Conservation (phyloP, 2,113 vertebrate genomes). For the Emydocephalus ijimae region DNA sequence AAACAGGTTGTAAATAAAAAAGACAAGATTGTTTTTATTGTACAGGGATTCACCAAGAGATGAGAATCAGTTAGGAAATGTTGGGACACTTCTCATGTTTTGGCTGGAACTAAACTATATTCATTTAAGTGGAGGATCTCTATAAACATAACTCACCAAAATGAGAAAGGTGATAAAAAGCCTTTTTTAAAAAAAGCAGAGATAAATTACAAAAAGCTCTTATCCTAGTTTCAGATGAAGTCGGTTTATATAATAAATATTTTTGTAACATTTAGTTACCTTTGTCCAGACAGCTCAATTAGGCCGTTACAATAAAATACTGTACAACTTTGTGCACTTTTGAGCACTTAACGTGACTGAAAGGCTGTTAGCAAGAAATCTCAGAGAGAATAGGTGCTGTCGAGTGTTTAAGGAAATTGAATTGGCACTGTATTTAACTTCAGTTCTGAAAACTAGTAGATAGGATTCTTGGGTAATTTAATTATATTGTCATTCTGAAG, state of each 20-base stretch:
- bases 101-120: constrained; percentile 50
- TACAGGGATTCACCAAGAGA: constrained; percentile 8
- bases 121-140: constrained; percentile 49
- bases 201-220: constrained; percentile 65
- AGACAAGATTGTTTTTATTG: constrained; percentile 8
- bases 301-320: constrained; percentile 62
- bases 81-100: constrained; percentile 48
- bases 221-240: constrained; percentile 62
- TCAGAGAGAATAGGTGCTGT: constrained; percentile 62
- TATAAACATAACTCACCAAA: constrained; percentile 61
- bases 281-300: constrained; percentile 71
- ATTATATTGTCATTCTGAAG: constrained; percentile 56
- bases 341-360: constrained; percentile 66
- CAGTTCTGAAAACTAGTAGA: constrained; percentile 36
- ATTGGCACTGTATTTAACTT: constrained; percentile 59
- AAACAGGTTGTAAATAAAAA: background rate
- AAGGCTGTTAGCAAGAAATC: constrained; percentile 66
- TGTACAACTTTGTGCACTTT: constrained; percentile 60
- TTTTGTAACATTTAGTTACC: constrained; percentile 63
- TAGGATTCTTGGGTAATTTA: constrained; percentile 58
- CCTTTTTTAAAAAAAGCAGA: constrained; percentile 26
- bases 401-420: constrained; percentile 67
- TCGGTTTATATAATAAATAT: constrained; percentile 71
- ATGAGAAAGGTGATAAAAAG: constrained; percentile 62
- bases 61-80: constrained; percentile 43